Percentiles rank a stretch among this genome's conserved stretches.
These are phyloP conservation scores for Prunella strophiata DNA, from an alignment of 2,797 vertebrate genomes.

Conservation along the genomic window DNA sequence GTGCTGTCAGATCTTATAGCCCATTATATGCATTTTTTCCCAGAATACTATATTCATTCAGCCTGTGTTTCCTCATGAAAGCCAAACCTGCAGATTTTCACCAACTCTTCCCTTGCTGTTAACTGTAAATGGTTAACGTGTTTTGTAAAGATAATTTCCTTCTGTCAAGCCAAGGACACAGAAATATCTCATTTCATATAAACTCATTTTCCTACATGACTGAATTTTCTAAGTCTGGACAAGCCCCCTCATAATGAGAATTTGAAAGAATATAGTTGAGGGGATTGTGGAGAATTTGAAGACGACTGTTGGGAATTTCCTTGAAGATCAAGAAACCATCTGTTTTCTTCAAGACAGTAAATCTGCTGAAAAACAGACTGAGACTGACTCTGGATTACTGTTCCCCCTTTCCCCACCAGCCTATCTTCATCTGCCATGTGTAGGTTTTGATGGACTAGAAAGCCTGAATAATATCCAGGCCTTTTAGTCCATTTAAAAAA, in stretches of 20 bases:
- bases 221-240: slow-evolving; percentile 5
- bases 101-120: not conserved
- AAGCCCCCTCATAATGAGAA: not conserved
- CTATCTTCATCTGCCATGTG: not conserved
- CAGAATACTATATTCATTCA: not conserved
- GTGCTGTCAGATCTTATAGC: slow-evolving; percentile 26
- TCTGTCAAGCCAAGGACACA: not conserved
- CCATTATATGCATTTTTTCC: not conserved
- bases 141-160: slow-evolving; percentile 16
- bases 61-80: not conserved
- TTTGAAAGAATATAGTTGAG: not conserved
- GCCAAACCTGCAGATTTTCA: not conserved
- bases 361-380: not conserved
- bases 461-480: not conserved
- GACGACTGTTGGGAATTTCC: not conserved
- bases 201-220: slow-evolving; percentile 4
- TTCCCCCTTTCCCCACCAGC: not conserved
- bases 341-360: not conserved
- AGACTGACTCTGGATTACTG: not conserved
- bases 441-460: not conserved
- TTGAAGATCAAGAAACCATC: slow-evolving; percentile 23
- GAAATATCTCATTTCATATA: not conserved
- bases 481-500: not conserved
- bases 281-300: not conserved
- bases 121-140: not conserved